These are phyloP conservation scores for Tympanoctomys barrerae DNA, from an alignment of 2,797 vertebrate genomes.

Conservation along the genomic window DNA sequence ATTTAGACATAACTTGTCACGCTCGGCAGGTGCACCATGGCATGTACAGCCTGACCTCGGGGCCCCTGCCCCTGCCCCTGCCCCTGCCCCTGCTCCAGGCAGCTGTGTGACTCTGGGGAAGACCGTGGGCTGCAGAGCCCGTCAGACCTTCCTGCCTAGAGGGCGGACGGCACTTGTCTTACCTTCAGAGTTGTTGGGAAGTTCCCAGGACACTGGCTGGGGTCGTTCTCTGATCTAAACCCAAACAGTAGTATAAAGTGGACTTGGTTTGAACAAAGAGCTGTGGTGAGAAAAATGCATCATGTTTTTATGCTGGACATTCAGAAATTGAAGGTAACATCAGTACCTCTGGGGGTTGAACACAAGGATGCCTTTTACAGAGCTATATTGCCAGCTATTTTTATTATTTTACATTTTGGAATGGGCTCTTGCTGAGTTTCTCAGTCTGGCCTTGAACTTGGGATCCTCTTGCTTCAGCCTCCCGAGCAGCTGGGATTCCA, in stretches of 20 bases:
- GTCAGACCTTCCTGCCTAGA: neutral
- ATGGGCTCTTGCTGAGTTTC: neutral
- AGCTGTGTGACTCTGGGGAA: neutral
- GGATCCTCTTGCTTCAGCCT: neutral
- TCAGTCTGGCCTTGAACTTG: neutral
- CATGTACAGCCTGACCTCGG: neutral
- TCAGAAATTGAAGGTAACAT: slow-evolving; percentile 20
- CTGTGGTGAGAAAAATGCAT: neutral
- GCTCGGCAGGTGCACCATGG: neutral
- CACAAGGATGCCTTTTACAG: neutral
- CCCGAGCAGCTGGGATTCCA: neutral
- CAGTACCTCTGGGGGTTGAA: neutral
- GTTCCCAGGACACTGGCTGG: neutral
- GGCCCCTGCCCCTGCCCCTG: slow-evolving; percentile 31
- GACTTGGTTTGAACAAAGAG: neutral
- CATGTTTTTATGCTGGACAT: neutral
- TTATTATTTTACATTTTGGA: neutral
- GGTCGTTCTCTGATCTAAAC: neutral
- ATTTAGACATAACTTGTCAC: slow-evolving; percentile 34
- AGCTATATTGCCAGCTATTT: neutral
- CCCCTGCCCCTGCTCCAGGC: neutral
- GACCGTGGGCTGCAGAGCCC: neutral
- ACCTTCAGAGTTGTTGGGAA: slow-evolving; percentile 2
- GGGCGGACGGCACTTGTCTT: neutral
- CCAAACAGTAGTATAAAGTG: neutral